Conservation (phyloP, 2,888 invertebrate species). For the Drosophila falleni region DNA sequence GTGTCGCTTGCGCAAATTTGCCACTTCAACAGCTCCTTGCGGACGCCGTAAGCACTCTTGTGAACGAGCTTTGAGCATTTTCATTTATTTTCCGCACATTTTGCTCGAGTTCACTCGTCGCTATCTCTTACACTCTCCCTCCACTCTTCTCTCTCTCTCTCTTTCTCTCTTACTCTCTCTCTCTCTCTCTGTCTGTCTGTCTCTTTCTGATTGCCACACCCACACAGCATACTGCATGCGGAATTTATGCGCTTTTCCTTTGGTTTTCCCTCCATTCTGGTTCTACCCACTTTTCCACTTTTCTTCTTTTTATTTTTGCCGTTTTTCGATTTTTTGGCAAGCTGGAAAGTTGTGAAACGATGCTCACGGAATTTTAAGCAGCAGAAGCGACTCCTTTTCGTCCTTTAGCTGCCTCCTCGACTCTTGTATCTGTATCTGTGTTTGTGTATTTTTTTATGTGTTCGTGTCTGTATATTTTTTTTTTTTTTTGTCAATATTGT, state of each 20-base stretch:
- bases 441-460: conserved; percentile 4
- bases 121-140: conserved; percentile 22
- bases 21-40: conserved; percentile 85
- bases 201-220: conserved; percentile 48
- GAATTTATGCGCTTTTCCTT: conserved; percentile 72
- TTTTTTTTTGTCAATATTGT: conserved; percentile 73
- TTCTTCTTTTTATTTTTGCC: conserved; percentile 39
- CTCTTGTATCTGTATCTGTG: conserved; percentile 2
- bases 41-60: conserved; percentile 85
- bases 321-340: conserved; percentile 78
- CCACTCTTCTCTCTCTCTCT: conserved; percentile 4
- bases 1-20: conserved; percentile 85
- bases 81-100: conserved; percentile 84
- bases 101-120: conserved; percentile 52
- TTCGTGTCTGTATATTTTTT: conserved; percentile 14
- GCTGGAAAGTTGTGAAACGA: conserved; percentile 85
- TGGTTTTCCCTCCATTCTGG: conserved; percentile 33
- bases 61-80: conserved; percentile 85
- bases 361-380: conserved; percentile 84
- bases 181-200: conserved; percentile 10
- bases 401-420: conserved; percentile 16
- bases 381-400: conserved; percentile 54
- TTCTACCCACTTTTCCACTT: conserved; percentile 19
- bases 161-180: neutral
- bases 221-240: conserved; percentile 41